phyloP scores from a whole-genome alignment of 2,113 vertebrate species.

The Hymenochirus boettgeri region DNA sequence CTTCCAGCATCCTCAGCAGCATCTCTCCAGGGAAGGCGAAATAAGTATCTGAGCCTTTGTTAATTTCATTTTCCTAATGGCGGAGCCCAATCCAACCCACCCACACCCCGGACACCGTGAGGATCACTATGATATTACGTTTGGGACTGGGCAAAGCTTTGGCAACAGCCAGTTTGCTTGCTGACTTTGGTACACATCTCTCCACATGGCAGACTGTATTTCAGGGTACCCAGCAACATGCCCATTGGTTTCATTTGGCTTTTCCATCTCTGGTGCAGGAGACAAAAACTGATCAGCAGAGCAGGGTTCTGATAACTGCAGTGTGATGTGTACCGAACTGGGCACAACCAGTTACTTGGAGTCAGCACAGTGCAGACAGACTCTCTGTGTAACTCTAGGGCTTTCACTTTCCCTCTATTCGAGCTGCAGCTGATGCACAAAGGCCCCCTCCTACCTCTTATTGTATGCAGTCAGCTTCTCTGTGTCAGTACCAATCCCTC shows the following conservation, averaged over 20 bases:
- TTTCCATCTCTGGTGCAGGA: conserved; percentile 54
- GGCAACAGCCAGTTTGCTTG: conserved; percentile 16
- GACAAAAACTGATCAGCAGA: too few relatives aligned
- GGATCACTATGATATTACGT: conserved; percentile 76
- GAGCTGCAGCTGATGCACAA: conserved; percentile 25
- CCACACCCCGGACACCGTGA: conserved; percentile 86
- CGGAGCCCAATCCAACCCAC: conserved; percentile 79
- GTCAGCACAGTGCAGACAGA: background rate
- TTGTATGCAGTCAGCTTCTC: background rate
- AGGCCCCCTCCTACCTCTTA: conserved; percentile 14
- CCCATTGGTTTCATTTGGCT: conserved; percentile 53
- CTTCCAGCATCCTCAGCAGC: conserved; percentile 90
- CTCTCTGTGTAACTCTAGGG: conserved; percentile 5
- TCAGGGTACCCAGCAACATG: conserved; percentile 48
- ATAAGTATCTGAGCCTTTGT: conserved; percentile 71
- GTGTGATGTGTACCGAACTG: background rate
- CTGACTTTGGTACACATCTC: background rate
- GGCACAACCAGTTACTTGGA: background rate
- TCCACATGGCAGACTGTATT: background rate
- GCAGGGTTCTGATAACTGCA: background rate
- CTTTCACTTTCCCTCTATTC: background rate
- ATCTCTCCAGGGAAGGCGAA: conserved; percentile 94
- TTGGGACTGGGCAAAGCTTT: conserved; percentile 55
- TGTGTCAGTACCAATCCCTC: conserved; percentile 17
- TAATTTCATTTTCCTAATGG: conserved; percentile 67